Conservation (phyloP, 2,113 vertebrate genomes). For the Peromyscus leucopus region DNA sequence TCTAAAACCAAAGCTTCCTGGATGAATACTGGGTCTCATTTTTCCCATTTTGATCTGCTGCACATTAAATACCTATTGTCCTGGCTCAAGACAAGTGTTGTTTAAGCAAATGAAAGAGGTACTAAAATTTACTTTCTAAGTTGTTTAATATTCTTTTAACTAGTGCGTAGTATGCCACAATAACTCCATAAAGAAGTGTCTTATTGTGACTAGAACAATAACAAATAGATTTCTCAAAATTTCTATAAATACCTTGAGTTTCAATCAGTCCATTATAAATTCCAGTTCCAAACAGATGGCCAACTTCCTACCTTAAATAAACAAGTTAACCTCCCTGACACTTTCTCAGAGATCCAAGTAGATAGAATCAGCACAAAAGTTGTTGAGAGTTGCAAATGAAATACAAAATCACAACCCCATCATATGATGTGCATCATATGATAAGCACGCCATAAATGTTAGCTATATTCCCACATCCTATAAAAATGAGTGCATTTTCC, state of each 20-base stretch:
- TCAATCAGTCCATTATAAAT: conserved; percentile 9
- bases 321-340: background rate
- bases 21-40: background rate
- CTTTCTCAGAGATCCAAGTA: conserved; percentile 26
- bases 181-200: conserved; percentile 10
- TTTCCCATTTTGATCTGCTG: background rate
- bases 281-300: background rate
- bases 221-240: conserved; percentile 36
- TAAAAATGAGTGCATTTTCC: conserved; percentile 17
- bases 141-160: conserved; percentile 58
- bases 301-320: conserved; percentile 36
- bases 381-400: background rate
- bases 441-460: background rate
- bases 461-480: background rate
- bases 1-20: background rate
- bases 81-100: background rate
- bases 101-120: conserved; percentile 36
- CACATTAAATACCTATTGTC: background rate
- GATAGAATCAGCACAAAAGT: conserved; percentile 1
- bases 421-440: background rate
- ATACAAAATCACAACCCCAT: background rate
- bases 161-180: background rate
- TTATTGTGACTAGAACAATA: conserved; percentile 12
- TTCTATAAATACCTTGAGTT: background rate
- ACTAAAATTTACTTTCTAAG: conserved; percentile 49